Base-by-base conservation (phyloP, 2,888 invertebrate genomes). In the Petrophora chlorosata region DNA sequence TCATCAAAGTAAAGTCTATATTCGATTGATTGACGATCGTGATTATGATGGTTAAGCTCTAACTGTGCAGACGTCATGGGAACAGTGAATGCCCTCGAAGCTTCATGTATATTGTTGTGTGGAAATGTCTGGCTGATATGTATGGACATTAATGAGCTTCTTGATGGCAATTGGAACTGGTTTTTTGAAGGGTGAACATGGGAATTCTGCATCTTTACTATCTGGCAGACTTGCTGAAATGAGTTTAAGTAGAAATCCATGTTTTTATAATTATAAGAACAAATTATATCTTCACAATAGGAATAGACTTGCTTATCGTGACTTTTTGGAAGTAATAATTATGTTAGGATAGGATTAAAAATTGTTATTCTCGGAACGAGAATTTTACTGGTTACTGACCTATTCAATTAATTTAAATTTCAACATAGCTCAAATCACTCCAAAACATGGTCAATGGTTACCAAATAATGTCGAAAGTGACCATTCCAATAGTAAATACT, bases 31-130 rank as follows among this genome's bases (percentile, higher is more conserved):
- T 54, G 43, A 46, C 45, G 40, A 49, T 46, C 34, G 25, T 26
- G 26, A 28, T 29, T 2, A 4, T 26, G 19, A n/a, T 39, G 8
- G 36, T 67, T 70, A 69, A 68, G 75, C 73, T 74, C 70, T 78
- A 82, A 81, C 82, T 77, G 75, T 77, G 67, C 61, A 67, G 63
- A 67, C 73, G 78, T 78, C 79, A 82, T 82, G 82, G 79, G 82
- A 82, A 80, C 70, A 70, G 63, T 59, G 63, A 63, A 65, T 67
- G 64, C 65, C 73, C 69, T 66, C 63, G 53, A 42, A 61, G 63
- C 56, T 61, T 62, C 52, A 56, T 63, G 65, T 67, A 63, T 65
- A 65, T 63, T 66, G 63, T 56, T 50, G 33, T 54, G 42, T 50
- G 43, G 44, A 39, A 48, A 58, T 38, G 55, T 48, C 40, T 16